A percentile compares a stretch with the other conserved stretches of the same genome.
Evolutionary conservation across 1,140 invertebrate species (phyloP).

Genomic region (Diorhabda carinulata): DNA sequence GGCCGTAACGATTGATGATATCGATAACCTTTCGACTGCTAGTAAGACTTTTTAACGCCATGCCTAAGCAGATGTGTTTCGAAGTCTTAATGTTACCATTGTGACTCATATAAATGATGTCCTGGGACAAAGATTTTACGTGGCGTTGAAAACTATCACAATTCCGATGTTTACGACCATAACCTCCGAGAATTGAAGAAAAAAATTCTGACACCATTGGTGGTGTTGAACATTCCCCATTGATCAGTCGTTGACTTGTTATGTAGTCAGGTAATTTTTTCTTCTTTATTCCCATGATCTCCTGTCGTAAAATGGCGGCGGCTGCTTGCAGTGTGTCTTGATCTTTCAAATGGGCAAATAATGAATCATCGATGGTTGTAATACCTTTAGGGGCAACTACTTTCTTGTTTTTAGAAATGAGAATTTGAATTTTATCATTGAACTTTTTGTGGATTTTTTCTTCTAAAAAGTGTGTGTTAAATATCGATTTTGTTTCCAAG

Average conservation of each 20-base stretch:
- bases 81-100: constrained; percentile 24
- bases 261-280: constrained; percentile 27
- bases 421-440: constrained; percentile 25
- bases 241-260: constrained; percentile 25
- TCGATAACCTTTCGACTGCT: constrained; percentile 39
- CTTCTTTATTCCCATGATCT: constrained; percentile 21
- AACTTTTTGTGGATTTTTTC: constrained; percentile 29
- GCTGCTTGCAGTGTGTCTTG: constrained; percentile 28
- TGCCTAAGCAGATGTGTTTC: neutral
- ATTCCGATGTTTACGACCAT: constrained; percentile 15
- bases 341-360: constrained; percentile 33
- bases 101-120: constrained; percentile 27
- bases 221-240: constrained; percentile 29
- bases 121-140: constrained; percentile 4
- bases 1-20: constrained; percentile 22
- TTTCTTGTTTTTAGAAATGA: constrained; percentile 26
- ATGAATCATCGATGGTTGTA: constrained; percentile 27
- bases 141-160: constrained; percentile 3
- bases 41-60: constrained; percentile 40
- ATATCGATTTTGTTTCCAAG: constrained; percentile 16
- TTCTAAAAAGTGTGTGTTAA: constrained; percentile 25
- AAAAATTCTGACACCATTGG: constrained; percentile 18
- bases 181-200: constrained; percentile 19
- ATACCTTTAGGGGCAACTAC: constrained; percentile 26
- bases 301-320: constrained; percentile 28